These are phyloP conservation scores for Agrochola lychnidis DNA, from an alignment of 2,888 invertebrate genomes.

Conservation along the genomic window DNA sequence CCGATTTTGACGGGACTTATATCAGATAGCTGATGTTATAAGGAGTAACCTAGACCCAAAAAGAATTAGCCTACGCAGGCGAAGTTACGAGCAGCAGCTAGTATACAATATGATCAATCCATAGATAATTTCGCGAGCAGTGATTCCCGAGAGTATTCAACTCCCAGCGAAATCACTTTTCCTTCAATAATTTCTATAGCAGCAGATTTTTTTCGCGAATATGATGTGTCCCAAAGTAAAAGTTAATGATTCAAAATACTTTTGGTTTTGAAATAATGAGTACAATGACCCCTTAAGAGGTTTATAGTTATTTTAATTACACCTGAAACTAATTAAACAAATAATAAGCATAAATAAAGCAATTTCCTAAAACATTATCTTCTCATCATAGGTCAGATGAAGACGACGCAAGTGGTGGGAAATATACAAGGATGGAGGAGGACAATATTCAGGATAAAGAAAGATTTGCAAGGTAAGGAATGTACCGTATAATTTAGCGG, in stretches of 20 bases:
- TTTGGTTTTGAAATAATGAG: neutral
- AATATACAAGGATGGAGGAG: slow-evolving; percentile 97
- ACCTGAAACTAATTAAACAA: neutral
- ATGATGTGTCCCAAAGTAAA: neutral
- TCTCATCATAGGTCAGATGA: slow-evolving; percentile 93
- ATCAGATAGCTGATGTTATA: no score
- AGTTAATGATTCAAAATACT: neutral
- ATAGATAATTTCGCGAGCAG: neutral
- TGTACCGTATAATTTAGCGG: neutral
- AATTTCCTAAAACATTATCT: slow-evolving; percentile 5
- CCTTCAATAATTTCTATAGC: neutral
- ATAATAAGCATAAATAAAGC: neutral
- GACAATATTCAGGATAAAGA: slow-evolving; percentile 99
- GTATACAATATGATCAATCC: neutral
- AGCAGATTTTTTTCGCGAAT: neutral
- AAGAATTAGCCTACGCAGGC: no score
- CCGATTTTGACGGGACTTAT: no score
- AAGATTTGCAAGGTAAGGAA: slow-evolving; percentile 95
- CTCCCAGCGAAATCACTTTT: neutral
- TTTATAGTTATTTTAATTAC: neutral
- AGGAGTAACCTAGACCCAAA: no score
- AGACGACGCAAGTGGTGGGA: slow-evolving; percentile 95
- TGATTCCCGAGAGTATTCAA: neutral
- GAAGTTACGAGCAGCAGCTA: no score
- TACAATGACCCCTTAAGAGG: neutral